Evolutionary conservation across 2,113 vertebrate genomes (phyloP), one percentile per base, ranked within the genome.

Genomic region (Elephantulus edwardii): DNA sequence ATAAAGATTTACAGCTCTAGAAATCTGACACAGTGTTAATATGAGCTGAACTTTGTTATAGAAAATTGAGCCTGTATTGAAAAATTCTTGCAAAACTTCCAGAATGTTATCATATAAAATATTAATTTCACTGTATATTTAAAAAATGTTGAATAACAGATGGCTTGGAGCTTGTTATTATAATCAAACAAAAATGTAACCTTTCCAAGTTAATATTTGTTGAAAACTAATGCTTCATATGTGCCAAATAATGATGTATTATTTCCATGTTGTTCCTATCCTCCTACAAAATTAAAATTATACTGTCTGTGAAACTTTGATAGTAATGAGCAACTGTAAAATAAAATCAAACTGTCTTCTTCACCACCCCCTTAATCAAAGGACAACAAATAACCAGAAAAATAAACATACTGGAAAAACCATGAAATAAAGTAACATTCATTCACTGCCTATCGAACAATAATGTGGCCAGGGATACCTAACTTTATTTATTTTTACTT

Each of bases 41-140:
- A n/a, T n/a, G n/a, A n/a, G n/a, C n/a, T n/a, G n/a, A n/a, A n/a
- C n/a, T n/a, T n/a, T n/a, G n/a, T n/a, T n/a, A n/a, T n/a, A n/a
- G n/a, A n/a, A n/a, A n/a, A n/a, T n/a, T n/a, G n/a, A n/a, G n/a
- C n/a, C n/a, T 91, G 16, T 50, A 50, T 50, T 62, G 28, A 62
- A 89, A 89, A 94, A 89, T 50, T 28, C 16, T 91, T 76, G 76
- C 86, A 92, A 89, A 11, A 30, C 46, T 91, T 80, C 11, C 91
- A 50, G 10, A 84, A 92, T 22, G 5, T 6, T 88, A 56, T 48
- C 83, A 77, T 75, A 56, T 42, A 66, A 88, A 88, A 76, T 20
- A 77, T 3, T 44, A 89, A 16, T 79, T 64, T 26, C 40, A 88
- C 9, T 86, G 79, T 68, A 77, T 60, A 93, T 83, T 93, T 95